Evolutionary conservation across 23 tunicate species (phyloP).

Genomic region (Aplidium turbinatum): DNA sequence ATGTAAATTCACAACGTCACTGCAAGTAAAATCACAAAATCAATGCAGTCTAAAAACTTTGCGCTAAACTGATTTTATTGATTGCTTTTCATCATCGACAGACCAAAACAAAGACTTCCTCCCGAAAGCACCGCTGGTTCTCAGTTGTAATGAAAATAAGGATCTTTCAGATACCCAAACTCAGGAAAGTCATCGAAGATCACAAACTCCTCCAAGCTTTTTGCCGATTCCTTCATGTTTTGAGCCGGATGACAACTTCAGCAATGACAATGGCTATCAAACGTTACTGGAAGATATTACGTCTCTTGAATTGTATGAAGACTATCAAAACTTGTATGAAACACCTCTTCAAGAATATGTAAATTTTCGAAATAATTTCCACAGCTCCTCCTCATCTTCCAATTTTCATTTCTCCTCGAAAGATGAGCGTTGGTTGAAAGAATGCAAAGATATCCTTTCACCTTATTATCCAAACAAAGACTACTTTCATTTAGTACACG

Average conservation of each 20-base stretch:
- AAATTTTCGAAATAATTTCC: background rate
- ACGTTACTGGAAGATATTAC: conserved; percentile 36
- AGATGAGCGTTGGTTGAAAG: conserved; percentile 44
- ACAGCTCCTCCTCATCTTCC: background rate
- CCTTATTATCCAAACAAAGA: conserved; percentile 67
- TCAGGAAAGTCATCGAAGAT: background rate
- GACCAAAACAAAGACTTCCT: too few species aligned
- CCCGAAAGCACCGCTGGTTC: too few species aligned
- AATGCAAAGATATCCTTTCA: conserved; percentile 60
- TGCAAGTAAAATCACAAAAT: too few species aligned
- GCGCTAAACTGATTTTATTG: too few species aligned
- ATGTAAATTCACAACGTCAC: too few species aligned
- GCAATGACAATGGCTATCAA: conserved; percentile 16
- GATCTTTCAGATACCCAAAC: too few species aligned
- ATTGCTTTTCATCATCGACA: too few species aligned
- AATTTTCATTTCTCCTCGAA: background rate
- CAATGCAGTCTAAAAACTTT: too few species aligned
- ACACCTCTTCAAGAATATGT: background rate
- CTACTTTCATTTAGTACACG: conserved; percentile 56
- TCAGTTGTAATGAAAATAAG: too few species aligned
- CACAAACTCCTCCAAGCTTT: conserved; percentile 22
- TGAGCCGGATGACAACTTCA: conserved; percentile 28
- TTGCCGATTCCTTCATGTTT: conserved; percentile 54
- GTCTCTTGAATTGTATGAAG: conserved; percentile 39
- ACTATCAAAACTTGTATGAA: conserved; percentile 13